Evolutionary conservation across 2,113 vertebrate genomes (phyloP).

Genomic region (Labeo catla): DNA sequence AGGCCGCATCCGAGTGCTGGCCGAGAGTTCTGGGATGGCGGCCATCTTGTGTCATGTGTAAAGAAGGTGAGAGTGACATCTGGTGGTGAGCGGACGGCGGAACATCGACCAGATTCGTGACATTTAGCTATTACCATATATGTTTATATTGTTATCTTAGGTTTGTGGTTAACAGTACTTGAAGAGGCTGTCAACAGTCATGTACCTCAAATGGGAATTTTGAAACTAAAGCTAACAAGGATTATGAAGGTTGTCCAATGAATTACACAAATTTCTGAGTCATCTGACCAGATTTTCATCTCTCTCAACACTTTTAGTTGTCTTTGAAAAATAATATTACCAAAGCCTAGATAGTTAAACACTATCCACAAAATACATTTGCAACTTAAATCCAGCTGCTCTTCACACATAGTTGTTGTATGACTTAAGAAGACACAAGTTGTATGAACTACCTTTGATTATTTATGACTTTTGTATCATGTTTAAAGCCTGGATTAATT

Average conservation of each 20-base stretch:
- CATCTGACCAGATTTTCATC: not conserved
- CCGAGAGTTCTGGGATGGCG: no score
- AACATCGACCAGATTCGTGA: no score
- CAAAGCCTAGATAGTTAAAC: not conserved
- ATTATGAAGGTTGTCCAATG: not conserved
- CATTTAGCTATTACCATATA: not conserved
- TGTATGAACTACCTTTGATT: not conserved
- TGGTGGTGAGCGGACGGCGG: no score
- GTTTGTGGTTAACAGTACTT: not conserved
- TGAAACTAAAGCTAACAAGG: not conserved
- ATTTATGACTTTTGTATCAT: not conserved
- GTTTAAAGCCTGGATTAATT: not conserved
- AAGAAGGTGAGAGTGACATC: no score
- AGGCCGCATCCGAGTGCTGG: no score
- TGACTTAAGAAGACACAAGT: not conserved
- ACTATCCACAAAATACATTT: not conserved
- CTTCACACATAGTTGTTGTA: not conserved
- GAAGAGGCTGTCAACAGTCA: not conserved
- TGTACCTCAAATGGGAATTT: not conserved
- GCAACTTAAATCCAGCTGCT: not conserved
- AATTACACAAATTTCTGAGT: not conserved
- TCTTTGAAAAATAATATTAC: not conserved
- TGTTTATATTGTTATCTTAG: not conserved
- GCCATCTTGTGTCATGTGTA: no score
- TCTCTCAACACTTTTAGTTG: not conserved